phyloP scores from a whole-genome alignment of 2,888 invertebrate genomes.

The Ennomos fuscantarius region DNA sequence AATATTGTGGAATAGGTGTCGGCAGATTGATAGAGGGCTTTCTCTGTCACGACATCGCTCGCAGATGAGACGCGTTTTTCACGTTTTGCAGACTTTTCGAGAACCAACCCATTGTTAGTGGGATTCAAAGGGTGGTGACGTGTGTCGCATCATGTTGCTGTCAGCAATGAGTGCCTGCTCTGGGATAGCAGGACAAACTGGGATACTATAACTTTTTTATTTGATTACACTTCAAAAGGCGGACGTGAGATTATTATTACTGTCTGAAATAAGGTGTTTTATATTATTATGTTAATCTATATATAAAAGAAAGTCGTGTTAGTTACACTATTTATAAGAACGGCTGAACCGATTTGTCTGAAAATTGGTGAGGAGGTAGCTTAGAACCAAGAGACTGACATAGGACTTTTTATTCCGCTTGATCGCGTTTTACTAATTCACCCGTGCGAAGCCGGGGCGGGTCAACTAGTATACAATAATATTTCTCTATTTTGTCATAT shows the following conservation, averaged over 20 bases:
- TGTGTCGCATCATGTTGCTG: conserved; percentile 48
- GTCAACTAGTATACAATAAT: too few species aligned
- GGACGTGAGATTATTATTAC: background rate
- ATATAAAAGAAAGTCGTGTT: too few species aligned
- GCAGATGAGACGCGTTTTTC: conserved; percentile 56
- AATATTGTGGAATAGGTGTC: conserved; percentile 58
- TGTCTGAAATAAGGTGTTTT: too few species aligned
- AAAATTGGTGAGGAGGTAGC: too few species aligned
- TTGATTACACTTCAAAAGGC: conserved; percentile 10
- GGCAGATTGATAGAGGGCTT: conserved; percentile 72
- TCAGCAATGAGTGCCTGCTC: conserved; percentile 34
- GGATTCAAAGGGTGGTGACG: conserved; percentile 52
- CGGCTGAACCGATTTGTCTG: too few species aligned
- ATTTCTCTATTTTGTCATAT: too few species aligned
- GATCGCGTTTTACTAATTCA: too few species aligned
- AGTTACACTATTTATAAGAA: too few species aligned
- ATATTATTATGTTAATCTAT: too few species aligned
- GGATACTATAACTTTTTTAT: background rate
- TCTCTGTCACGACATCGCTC: conserved; percentile 72
- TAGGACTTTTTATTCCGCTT: too few species aligned
- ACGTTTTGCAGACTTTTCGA: conserved; percentile 64
- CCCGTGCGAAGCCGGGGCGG: too few species aligned
- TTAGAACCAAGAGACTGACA: too few species aligned
- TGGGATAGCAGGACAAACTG: conserved; percentile 20
- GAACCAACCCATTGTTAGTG: conserved; percentile 55